Evolutionary conservation across 23 tunicate species (phyloP).

Genomic region (Oikopleura dioica): DNA sequence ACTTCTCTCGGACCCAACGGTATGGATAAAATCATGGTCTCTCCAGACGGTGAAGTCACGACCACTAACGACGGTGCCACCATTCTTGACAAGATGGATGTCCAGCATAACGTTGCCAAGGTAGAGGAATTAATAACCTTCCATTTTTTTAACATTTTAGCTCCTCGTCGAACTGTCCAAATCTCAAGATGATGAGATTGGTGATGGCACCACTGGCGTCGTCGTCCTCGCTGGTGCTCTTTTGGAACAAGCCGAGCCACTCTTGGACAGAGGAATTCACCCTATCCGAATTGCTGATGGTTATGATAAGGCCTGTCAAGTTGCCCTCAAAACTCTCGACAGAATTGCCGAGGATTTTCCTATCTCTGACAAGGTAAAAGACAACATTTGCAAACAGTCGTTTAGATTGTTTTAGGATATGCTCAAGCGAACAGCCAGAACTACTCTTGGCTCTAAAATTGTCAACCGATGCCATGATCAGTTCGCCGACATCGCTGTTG

Average conservation of each 20-base stretch:
- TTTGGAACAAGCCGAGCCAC: constrained; percentile 89
- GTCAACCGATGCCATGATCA: constrained; percentile 92
- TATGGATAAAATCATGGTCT: constrained; percentile 92
- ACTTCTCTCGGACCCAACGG: constrained; percentile 97
- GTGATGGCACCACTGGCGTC: constrained; percentile 99
- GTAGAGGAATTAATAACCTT: too few relatives aligned
- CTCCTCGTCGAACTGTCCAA: constrained; percentile 94
- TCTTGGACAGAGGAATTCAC: constrained; percentile 87
- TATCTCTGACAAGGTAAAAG: constrained; percentile 24
- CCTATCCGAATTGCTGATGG: constrained; percentile 97
- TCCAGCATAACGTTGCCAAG: constrained; percentile 80
- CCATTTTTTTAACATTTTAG: too few relatives aligned
- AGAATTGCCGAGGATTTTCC: constrained; percentile 67
- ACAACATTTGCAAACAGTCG: neutral
- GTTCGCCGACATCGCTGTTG: constrained; percentile 94
- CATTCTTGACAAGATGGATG: constrained; percentile 91
- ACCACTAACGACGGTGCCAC: constrained; percentile 96
- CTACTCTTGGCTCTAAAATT: constrained; percentile 88
- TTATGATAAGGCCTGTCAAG: constrained; percentile 72
- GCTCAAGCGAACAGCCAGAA: constrained; percentile 42
- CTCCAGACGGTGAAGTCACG: constrained; percentile 96
- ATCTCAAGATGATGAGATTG: constrained; percentile 99
- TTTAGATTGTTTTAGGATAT: neutral
- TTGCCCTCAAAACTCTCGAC: constrained; percentile 52
- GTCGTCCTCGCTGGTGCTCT: constrained; percentile 98